A percentile compares a stretch with the other conserved stretches of the same genome.
These are phyloP conservation scores for Phataginus tricuspis DNA, from an alignment of 2,797 vertebrate genomes.

Conservation along the genomic window DNA sequence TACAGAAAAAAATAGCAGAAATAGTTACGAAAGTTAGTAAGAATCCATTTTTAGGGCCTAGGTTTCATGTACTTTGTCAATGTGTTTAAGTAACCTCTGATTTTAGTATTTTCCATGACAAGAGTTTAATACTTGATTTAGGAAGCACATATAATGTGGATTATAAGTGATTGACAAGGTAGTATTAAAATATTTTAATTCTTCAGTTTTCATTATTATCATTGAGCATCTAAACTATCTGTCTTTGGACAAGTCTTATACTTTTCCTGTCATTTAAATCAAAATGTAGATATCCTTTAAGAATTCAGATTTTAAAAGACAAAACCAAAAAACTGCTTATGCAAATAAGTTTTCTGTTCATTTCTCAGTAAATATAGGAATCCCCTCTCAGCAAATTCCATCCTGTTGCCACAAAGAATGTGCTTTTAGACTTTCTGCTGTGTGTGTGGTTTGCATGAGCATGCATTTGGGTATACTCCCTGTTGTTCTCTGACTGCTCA, in stretches of 20 bases:
- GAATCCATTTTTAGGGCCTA: background rate
- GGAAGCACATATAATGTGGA: background rate
- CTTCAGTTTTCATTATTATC: constrained; percentile 19
- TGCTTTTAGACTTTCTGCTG: background rate
- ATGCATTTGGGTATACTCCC: background rate
- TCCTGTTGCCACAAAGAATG: constrained; percentile 36
- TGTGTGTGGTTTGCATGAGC: background rate
- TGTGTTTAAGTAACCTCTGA: background rate
- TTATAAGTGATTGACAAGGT: background rate
- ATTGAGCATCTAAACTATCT: constrained; percentile 21
- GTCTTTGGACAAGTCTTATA: background rate
- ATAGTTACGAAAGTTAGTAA: background rate
- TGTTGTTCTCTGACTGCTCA: constrained; percentile 5
- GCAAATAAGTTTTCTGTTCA: constrained; percentile 47
- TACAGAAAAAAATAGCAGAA: background rate
- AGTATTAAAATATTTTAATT: background rate
- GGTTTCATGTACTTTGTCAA: background rate
- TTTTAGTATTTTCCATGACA: background rate
- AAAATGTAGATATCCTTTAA: constrained; percentile 23
- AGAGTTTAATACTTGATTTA: constrained; percentile 42
- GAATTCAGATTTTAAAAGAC: constrained; percentile 41
- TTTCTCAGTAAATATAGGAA: constrained; percentile 59
- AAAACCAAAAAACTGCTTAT: constrained; percentile 46
- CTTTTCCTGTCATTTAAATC: constrained; percentile 7
- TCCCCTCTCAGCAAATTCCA: background rate